Evolutionary conservation across 1,140 invertebrate genomes (phyloP), one percentile per base, ranked within the genome.

Genomic region (Saccostrea echinata): DNA sequence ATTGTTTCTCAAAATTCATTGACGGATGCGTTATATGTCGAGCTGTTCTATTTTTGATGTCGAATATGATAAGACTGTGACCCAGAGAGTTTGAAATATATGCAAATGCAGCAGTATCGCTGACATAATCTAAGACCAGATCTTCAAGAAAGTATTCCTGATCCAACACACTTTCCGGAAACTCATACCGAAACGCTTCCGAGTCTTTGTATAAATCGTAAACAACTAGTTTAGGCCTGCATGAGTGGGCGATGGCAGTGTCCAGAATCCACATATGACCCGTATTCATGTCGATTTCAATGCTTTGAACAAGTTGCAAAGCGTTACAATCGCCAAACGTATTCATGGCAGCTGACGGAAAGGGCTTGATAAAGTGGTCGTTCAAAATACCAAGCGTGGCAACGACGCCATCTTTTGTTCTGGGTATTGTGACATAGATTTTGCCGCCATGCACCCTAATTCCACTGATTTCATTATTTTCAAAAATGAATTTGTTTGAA

Each of bases 201-300:
- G 18, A 57, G 1, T 90, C 51, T 3, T 84, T 90, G 21, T 90
- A 86, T 3, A 92, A 57, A 90, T 93, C 92, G 68, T 88, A 92
- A 24, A 93, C 88, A 21, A 92, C 84, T 0, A 93, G 84, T 88
- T 93, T 93, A 0, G 92, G 86, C 35, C 89, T 91, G 68, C 92
- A 91, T 30, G 85, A 8, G 33, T 91, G 84, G 30, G 89, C n/a
- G 18, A 55, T 43, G 53, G 84, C 91, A 3, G 90, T 92, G 84
- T 93, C 92, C 27, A 93, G 68, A 53, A 93, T 92, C 90, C 91
- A 93, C 91, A 93, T 92, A 30, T 82, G 88, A 2, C 92, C 92
- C 8, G 89, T 91, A 53, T 91, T 90, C 12, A 90, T 89, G 82
- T 93, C 92, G 16, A 93, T 89, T 80, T 92, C 91, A 88, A 92